Conservation (phyloP, 2,888 invertebrate species). For the Drosophila mulleri region DNA sequence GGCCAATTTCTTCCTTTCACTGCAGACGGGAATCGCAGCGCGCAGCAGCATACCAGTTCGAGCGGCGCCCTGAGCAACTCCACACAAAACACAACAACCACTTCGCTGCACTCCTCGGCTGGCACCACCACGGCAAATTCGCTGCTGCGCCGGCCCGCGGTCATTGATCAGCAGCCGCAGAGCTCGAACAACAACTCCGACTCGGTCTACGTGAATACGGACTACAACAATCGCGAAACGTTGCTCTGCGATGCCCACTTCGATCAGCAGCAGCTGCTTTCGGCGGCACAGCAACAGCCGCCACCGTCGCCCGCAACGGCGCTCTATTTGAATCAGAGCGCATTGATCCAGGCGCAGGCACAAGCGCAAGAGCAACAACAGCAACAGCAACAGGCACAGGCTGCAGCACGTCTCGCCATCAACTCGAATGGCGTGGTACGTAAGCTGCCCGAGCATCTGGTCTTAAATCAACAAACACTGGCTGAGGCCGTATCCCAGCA, state of each 20-base stretch:
- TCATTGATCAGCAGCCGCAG: constrained; percentile 47
- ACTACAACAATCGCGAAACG: constrained; percentile 83
- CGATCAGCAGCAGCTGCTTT: constrained; percentile 72
- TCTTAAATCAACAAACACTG: constrained; percentile 81
- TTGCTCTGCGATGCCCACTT: constrained; percentile 80
- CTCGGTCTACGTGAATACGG: constrained; percentile 83
- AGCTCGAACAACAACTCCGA: constrained; percentile 69
- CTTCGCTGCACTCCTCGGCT: constrained; percentile 75
- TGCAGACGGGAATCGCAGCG: constrained; percentile 72
- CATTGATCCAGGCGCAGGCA: constrained; percentile 63
- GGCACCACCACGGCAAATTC: constrained; percentile 49
- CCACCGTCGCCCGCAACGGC: constrained; percentile 76
- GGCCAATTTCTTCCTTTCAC: background rate
- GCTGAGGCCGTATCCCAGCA: constrained; percentile 73
- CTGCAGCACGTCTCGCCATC: constrained; percentile 67
- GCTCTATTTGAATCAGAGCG: constrained; percentile 75
- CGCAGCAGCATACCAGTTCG: constrained; percentile 67
- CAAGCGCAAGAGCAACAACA: constrained; percentile 44
- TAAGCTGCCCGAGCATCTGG: constrained; percentile 85
- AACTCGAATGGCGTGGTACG: constrained; percentile 81
- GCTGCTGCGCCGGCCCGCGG: constrained; percentile 34
- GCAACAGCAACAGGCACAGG: constrained; percentile 34
- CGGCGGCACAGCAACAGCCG: constrained; percentile 71
- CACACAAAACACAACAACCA: constrained; percentile 78
- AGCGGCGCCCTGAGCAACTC: constrained; percentile 69